A percentile compares a stretch with the other conserved stretches of the same genome.
These are phyloP conservation scores for Rotaria magnacalcarata DNA, from an alignment of 2,888 invertebrate species.

Conservation along the genomic window DNA sequence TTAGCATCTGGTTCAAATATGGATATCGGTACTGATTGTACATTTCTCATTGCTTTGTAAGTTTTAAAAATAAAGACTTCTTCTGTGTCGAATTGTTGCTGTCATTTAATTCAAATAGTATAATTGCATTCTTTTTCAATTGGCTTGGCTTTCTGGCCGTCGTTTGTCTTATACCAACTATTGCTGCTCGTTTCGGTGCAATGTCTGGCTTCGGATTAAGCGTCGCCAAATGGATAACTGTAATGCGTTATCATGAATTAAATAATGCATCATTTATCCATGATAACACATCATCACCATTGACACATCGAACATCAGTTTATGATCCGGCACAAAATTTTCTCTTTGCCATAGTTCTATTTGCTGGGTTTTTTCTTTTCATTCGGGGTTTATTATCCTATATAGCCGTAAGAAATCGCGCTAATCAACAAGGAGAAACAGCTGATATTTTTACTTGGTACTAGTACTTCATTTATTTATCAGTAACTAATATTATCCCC, in stretches of 20 bases:
- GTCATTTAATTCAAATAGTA: neutral
- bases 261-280: neutral
- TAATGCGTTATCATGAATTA: slow-evolving; percentile 24
- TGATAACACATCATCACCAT: neutral
- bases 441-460: slow-evolving; percentile 14
- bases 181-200: slow-evolving; percentile 85
- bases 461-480: neutral
- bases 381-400: slow-evolving; percentile 43
- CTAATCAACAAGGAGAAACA: slow-evolving; percentile 19
- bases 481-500: neutral
- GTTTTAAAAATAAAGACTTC: slow-evolving; percentile 50
- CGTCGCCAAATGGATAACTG: slow-evolving; percentile 76
- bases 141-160: slow-evolving; percentile 87
- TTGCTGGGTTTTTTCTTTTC: slow-evolving; percentile 43
- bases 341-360: slow-evolving; percentile 31
- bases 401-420: slow-evolving; percentile 41
- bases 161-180: slow-evolving; percentile 87
- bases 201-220: slow-evolving; percentile 85
- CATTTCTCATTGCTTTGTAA: slow-evolving; percentile 79
- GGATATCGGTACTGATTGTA: slow-evolving; percentile 78
- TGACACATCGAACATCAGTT: neutral
- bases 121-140: slow-evolving; percentile 83
- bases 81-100: too few relatives aligned
- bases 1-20: slow-evolving; percentile 57
- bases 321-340: slow-evolving; percentile 36